These are phyloP conservation scores for Microcaecilia unicolor DNA, from an alignment of 2,797 vertebrate species.

Conservation along the genomic window DNA sequence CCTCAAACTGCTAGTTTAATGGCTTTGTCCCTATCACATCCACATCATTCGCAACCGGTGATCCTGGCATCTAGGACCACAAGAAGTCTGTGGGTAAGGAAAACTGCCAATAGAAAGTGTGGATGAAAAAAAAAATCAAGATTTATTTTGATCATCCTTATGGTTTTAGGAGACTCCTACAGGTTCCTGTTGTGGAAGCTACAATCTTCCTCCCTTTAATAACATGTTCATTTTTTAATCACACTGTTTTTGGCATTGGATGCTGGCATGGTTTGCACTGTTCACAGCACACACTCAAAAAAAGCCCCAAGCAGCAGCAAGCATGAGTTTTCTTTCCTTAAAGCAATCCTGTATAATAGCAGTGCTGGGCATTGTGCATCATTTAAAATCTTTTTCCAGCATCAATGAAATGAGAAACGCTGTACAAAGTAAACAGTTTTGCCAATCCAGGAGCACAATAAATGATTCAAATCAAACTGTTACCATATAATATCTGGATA, in stretches of 20 bases:
- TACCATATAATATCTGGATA: too few relatives aligned
- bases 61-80: too few relatives aligned
- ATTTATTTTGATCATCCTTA: too few relatives aligned
- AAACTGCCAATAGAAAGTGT: too few relatives aligned
- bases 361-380: not conserved
- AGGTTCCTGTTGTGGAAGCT: slow-evolving; percentile 35
- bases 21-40: too few relatives aligned
- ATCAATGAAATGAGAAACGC: not conserved
- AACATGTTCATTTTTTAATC: slow-evolving; percentile 42
- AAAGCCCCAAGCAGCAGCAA: not conserved
- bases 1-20: too few relatives aligned
- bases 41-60: too few relatives aligned
- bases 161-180: slow-evolving; percentile 1
- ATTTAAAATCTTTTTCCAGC: not conserved
- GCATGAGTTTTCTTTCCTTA: accelerated
- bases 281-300: not conserved
- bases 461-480: too few relatives aligned
- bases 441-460: too few relatives aligned
- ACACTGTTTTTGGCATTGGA: slow-evolving; percentile 15
- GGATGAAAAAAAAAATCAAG: too few relatives aligned
- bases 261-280: too few relatives aligned
- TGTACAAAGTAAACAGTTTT: slow-evolving; percentile 1
- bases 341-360: not conserved
- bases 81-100: too few relatives aligned
- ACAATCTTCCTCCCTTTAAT: slow-evolving; percentile 31